Evolutionary conservation across 1,140 invertebrate species (phyloP).

Genomic region (Caerostris darwini): DNA sequence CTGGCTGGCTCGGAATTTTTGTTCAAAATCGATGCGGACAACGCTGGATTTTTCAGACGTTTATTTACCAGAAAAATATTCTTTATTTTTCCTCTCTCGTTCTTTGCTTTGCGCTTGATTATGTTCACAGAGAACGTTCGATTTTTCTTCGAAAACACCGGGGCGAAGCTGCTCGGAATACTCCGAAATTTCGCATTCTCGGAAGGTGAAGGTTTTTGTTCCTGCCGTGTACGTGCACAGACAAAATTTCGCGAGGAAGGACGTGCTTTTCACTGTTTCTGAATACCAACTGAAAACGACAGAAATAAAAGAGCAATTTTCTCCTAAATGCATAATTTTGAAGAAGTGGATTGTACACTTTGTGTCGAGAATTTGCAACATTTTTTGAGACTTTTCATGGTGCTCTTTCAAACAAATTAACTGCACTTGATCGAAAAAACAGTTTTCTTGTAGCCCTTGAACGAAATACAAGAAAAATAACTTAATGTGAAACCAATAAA

Average conservation of each 20-base stretch:
- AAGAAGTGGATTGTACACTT: too few species aligned
- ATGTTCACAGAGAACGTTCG: not conserved
- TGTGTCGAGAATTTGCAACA: too few species aligned
- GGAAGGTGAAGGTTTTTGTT: not conserved
- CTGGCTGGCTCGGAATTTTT: not conserved
- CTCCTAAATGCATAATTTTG: too few species aligned
- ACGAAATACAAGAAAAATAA: too few species aligned
- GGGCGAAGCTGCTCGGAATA: not conserved
- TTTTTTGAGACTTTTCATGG: too few species aligned
- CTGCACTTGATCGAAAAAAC: too few species aligned
- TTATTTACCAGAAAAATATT: constrained; percentile 13
- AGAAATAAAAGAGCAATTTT: too few species aligned
- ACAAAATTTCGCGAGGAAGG: not conserved
- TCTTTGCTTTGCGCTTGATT: not conserved
- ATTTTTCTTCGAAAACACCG: not conserved
- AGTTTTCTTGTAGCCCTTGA: too few species aligned
- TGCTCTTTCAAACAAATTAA: too few species aligned
- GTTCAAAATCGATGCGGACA: not conserved
- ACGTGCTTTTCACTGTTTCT: too few species aligned
- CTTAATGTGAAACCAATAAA: too few species aligned
- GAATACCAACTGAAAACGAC: too few species aligned
- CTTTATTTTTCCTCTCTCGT: not conserved
- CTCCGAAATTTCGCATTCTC: not conserved
- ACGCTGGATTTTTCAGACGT: not conserved
- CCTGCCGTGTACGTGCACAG: not conserved